Evolutionary conservation across 1,140 invertebrate genomes (phyloP), one percentile per base, ranked within the genome.

Genomic region (Lethrus apterus): DNA sequence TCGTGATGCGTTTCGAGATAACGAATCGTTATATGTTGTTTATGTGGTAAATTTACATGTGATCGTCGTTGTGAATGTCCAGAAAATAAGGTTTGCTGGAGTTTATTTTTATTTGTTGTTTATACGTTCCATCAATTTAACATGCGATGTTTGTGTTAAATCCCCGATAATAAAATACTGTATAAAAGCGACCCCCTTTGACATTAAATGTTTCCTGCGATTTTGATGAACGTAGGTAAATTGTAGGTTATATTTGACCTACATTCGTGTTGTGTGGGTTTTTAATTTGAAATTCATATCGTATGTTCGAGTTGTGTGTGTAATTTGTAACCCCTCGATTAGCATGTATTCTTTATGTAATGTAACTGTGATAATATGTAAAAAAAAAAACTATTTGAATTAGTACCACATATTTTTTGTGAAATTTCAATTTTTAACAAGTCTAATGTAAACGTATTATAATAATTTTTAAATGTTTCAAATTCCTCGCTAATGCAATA

Each of bases 181-280:
- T 34, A 14, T 10, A 34, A 5, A 34, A 14, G 19, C 11, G 14
- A 34, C n/a, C 11, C n/a, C 30, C n/a, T 31, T 31, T 31, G n/a
- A 11, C 4, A 10, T 3, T n/a, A 31, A 3, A 31, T 5, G n/a
- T 31, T 11, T 4, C 10, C 30, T 31, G 3, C 3, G n/a, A 34
- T 15, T 34, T 14, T 34, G 32, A 4, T 34, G 32, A 17, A 11
- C 2, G n/a, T 34, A 34, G 19, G 3, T 17, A 5, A 40, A 21
- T 40, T 40, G 3, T 20, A 40, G 36, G 36, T 40, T 40, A 40
- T 40, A 40, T 19, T 40, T 40, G 36, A 40, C 36, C 36, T 40
- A 40, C 36, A 40, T 40, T n/a, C n/a, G n/a, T n/a, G n/a, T n/a
- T n/a, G n/a, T n/a, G n/a, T n/a, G n/a, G n/a, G n/a, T n/a, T n/a